Evolutionary conservation across 2,113 vertebrate species (phyloP), one percentile per base, ranked within the genome.

Genomic region (Formicarius rufipectus): DNA sequence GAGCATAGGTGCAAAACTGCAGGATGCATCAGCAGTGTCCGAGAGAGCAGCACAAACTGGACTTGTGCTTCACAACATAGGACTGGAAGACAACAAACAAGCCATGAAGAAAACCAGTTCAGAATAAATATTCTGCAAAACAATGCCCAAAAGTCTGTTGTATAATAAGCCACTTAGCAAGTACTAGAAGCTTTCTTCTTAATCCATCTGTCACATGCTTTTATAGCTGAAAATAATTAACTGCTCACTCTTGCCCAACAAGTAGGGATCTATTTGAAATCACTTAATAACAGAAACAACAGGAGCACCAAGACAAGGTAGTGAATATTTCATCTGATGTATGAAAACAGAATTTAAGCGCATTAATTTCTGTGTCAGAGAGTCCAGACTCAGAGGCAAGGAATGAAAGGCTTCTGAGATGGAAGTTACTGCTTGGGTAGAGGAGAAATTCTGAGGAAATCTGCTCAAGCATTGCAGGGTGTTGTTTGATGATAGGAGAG

Each of bases 171-270:
- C 67, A 88, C 80, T 88, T 95, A 93, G 44, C 60, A 89, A 89
- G 83, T n/a, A 62, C 59, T 60, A 62, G 55, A 82, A 81, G 83
- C 63, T 95, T 96, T 93, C 90, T 93, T 71, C 55, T 33, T 92
- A 93, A 90, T 95, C 85, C 88, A 55, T 25, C 72, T 72, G 64
- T 92, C 94, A 96, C 87, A 74, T 96, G 96, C 23, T 84, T 89
- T 96, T 87, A 91, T 64, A 94, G 74, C 90, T 96, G 95, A 95
- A 92, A 97, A 95, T 91, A 93, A 95, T 96, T 84, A 96, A 95
- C 91, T 89, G 72, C 69, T 86, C 35, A 15, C 56, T 74, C 30
- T 56, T 93, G 84, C 89, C 91, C 84, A 95, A 95, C 89, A 95
- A 88, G 64, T 28, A 90, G 52, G 35, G 23, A 28, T 66, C 86